These are phyloP conservation scores for Hylomyscus alleni DNA, from an alignment of 2,797 vertebrate genomes.

Conservation along the genomic window DNA sequence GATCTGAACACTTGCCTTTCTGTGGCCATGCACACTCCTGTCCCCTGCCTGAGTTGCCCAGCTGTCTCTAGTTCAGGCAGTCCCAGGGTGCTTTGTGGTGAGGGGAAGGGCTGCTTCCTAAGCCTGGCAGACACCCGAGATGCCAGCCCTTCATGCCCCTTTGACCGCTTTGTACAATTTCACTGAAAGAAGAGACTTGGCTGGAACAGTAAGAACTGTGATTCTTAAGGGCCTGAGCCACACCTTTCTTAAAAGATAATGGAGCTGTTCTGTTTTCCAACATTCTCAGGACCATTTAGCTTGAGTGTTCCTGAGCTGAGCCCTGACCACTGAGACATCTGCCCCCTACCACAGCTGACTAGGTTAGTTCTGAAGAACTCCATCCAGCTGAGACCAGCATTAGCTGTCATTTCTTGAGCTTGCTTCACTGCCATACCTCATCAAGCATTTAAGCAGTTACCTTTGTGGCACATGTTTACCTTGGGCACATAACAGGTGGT, in stretches of 20 bases:
- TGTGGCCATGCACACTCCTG: not conserved
- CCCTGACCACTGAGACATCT: rapidly evolving
- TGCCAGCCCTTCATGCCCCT: not conserved
- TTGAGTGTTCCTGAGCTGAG: no score
- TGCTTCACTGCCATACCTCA: not conserved
- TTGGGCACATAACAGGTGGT: not conserved
- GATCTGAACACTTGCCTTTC: not conserved
- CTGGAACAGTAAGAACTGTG: not conserved
- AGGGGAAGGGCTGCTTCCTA: not conserved
- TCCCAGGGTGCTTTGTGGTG: not conserved
- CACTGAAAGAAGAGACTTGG: not conserved
- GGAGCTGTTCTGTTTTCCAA: not conserved
- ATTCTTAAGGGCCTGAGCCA: not conserved
- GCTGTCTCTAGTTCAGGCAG: not conserved
- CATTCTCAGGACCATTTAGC: not conserved
- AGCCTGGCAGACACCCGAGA: not conserved
- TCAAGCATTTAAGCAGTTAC: not conserved
- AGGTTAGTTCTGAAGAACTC: not conserved
- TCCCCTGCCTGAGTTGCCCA: not conserved
- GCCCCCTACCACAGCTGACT: not conserved
- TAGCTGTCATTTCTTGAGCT: not conserved
- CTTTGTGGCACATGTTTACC: not conserved
- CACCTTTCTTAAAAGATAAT: conserved; percentile 9
- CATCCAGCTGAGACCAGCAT: not conserved
- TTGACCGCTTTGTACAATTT: not conserved